Conservation (phyloP, 2,797 vertebrate genomes). For the Enteromius fasciolatus region DNA sequence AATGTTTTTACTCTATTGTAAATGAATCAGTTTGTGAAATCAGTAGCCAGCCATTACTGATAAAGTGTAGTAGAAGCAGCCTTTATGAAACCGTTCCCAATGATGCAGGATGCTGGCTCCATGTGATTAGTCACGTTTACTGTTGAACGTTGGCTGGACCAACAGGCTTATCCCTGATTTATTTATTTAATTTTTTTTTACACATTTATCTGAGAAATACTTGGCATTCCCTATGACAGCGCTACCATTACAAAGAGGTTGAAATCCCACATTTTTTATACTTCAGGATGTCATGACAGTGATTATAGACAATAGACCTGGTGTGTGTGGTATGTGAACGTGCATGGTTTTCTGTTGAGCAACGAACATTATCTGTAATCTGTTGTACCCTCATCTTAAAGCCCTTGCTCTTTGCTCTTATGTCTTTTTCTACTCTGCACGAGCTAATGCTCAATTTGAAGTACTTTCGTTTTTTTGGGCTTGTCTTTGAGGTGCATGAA, state of each 20-base stretch:
- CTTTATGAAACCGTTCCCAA: background rate
- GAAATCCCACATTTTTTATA: conserved; percentile 36
- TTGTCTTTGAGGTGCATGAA: conserved; percentile 46
- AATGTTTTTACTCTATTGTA: background rate
- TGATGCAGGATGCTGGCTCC: background rate
- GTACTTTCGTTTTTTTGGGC: conserved; percentile 53
- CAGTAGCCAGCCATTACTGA: background rate
- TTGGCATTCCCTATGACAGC: background rate
- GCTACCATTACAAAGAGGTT: background rate
- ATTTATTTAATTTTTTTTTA: background rate
- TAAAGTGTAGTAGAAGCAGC: background rate
- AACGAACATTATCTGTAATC: conserved; percentile 36
- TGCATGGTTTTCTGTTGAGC: background rate
- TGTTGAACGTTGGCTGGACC: background rate
- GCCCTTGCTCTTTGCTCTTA: background rate
- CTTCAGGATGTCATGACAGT: conserved; percentile 46
- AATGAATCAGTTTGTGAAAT: background rate
- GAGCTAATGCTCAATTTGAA: conserved; percentile 33
- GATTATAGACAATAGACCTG: conserved; percentile 45
- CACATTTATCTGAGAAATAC: conserved; percentile 3
- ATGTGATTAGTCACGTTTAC: background rate
- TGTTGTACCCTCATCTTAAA: conserved; percentile 28
- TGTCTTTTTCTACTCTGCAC: conserved; percentile 31
- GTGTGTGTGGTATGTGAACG: background rate
- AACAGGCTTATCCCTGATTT: background rate